Evolutionary conservation across 2,113 vertebrate species (phyloP).

Genomic region (Callopanchax toddi): DNA sequence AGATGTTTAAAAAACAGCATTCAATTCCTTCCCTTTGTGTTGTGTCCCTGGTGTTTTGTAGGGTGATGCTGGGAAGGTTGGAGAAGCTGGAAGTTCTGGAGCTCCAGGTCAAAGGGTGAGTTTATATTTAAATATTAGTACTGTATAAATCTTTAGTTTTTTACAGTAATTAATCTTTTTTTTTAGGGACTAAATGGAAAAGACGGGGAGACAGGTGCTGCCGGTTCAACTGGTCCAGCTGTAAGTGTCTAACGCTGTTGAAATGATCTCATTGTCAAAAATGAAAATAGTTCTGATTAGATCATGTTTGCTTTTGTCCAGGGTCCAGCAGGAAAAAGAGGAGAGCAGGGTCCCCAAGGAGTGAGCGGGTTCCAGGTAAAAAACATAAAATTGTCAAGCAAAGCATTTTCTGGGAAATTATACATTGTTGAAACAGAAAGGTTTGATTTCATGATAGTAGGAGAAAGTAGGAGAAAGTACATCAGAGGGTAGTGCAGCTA

Average conservation of each 20-base stretch:
- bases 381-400: background rate
- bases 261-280: background rate
- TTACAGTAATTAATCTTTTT: background rate
- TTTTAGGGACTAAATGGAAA: slow-evolving; percentile 93
- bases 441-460: too few species aligned
- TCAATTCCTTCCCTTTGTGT: too few species aligned
- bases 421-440: too few species aligned
- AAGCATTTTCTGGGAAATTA: too few species aligned
- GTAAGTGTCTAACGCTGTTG: slow-evolving; percentile 77
- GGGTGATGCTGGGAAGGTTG: slow-evolving; percentile 94
- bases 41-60: slow-evolving; percentile 55
- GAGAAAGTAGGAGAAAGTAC: too few species aligned
- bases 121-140: slow-evolving; percentile 5
- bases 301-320: slow-evolving; percentile 50
- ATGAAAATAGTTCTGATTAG: background rate
- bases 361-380: slow-evolving; percentile 92
- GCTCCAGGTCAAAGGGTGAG: slow-evolving; percentile 89
- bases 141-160: background rate
- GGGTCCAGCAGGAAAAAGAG: slow-evolving; percentile 93
- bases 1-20: too few species aligned
- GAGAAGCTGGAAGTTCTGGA: slow-evolving; percentile 91
- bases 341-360: slow-evolving; percentile 94
- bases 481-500: too few species aligned
- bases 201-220: slow-evolving; percentile 94
- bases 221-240: slow-evolving; percentile 88